A percentile compares a stretch with the other conserved stretches of the same genome.
Evolutionary conservation across 2,888 invertebrate genomes (phyloP).

Genomic region (Eledone cirrhosa): DNA sequence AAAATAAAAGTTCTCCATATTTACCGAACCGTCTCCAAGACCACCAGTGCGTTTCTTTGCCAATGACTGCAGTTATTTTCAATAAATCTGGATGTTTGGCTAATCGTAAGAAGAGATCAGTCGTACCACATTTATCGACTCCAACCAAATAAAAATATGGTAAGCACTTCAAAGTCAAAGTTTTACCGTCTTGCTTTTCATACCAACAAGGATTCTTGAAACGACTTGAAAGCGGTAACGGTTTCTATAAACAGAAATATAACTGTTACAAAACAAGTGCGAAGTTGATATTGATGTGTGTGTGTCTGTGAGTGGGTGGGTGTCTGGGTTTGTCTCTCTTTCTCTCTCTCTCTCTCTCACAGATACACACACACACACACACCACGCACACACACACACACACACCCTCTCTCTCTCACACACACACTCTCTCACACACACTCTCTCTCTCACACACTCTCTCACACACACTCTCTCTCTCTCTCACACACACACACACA

Average conservation of each 20-base stretch:
- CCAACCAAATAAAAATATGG: conserved; percentile 57
- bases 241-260: conserved; percentile 37
- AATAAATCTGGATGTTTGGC: conserved; percentile 45
- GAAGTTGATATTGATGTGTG: not conserved
- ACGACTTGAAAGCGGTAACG: conserved; percentile 36
- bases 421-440: not conserved
- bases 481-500: too few relatives aligned
- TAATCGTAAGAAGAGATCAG: conserved; percentile 48
- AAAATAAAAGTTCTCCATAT: too few relatives aligned
- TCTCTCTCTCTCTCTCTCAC: not conserved
- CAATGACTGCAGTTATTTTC: conserved; percentile 40
- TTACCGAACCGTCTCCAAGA: conserved; percentile 51
- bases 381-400: not conserved
- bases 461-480: not conserved
- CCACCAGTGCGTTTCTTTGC: conserved; percentile 56
- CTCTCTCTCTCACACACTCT: not conserved
- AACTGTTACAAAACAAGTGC: not conserved
- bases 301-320: not conserved
- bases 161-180: conserved; percentile 39
- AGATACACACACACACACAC: not conserved
- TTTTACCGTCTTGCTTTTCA: conserved; percentile 26
- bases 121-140: conserved; percentile 53
- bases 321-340: not conserved
- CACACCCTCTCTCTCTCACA: not conserved
- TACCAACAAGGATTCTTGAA: conserved; percentile 51